These are phyloP conservation scores for Dysmachus trigonus DNA, from an alignment of 2,888 invertebrate genomes.

Conservation along the genomic window DNA sequence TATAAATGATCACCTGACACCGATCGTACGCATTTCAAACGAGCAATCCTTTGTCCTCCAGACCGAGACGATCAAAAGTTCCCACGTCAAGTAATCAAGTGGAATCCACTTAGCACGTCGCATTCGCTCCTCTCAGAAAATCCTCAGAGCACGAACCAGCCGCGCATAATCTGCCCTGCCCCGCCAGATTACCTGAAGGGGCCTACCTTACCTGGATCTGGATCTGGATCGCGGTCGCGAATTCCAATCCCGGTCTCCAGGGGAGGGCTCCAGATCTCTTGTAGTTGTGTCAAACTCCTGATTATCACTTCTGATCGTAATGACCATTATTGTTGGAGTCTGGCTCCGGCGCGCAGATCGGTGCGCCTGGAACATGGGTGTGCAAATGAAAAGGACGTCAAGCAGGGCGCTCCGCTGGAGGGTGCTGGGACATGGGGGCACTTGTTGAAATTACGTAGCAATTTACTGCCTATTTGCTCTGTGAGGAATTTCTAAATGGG, in stretches of 20 bases:
- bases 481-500: neutral
- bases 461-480: neutral
- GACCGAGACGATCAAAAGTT: conserved; percentile 12
- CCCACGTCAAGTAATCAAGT: conserved; percentile 8
- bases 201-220: neutral
- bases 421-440: conserved; percentile 1
- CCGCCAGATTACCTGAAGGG: neutral
- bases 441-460: neutral
- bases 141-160: conserved; percentile 18
- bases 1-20: conserved; percentile 13
- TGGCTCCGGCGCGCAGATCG: neutral
- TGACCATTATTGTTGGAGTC: conserved; percentile 26
- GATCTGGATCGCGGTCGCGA: neutral
- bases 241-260: neutral
- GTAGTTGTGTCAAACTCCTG: conserved; percentile 14
- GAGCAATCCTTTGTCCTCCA: neutral
- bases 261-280: conserved; percentile 10
- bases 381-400: conserved; percentile 1
- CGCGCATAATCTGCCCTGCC: neutral
- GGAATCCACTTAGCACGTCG: conserved; percentile 28
- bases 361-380: neutral
- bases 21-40: neutral
- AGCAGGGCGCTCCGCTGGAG: neutral
- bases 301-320: conserved; percentile 42
- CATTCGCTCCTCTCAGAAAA: conserved; percentile 1